These are phyloP conservation scores for Hemistola chrysoprasaria DNA, from an alignment of 2,888 invertebrate genomes.

Conservation along the genomic window DNA sequence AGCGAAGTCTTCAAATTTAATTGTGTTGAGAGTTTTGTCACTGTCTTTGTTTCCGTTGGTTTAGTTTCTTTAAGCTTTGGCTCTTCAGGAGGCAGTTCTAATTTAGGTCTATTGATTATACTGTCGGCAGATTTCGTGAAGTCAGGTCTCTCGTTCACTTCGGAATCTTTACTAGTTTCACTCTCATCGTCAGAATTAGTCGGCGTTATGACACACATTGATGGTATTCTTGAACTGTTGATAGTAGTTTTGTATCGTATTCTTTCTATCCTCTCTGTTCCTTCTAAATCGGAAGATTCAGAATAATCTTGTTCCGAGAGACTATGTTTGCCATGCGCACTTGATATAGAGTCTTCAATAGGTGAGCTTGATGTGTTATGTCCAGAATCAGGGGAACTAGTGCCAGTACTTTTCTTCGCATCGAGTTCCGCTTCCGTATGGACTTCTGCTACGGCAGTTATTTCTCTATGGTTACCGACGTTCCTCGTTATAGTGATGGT, in stretches of 20 bases:
- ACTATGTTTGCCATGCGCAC: constrained; percentile 86
- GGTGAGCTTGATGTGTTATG: constrained; percentile 92
- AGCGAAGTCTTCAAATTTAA: constrained; percentile 59
- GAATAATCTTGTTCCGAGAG: constrained; percentile 92
- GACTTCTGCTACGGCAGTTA: constrained; percentile 82
- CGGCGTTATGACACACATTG: constrained; percentile 95
- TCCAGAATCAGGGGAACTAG: constrained; percentile 90
- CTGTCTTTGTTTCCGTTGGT: constrained; percentile 40
- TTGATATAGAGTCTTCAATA: constrained; percentile 87
- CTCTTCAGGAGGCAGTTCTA: constrained; percentile 64
- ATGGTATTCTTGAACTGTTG: constrained; percentile 93
- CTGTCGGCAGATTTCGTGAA: constrained; percentile 31
- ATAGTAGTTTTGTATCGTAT: constrained; percentile 93
- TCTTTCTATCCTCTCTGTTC: constrained; percentile 92
- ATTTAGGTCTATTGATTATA: constrained; percentile 55
- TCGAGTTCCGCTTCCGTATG: constrained; percentile 74
- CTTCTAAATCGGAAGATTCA: constrained; percentile 93
- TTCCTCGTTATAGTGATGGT: constrained; percentile 69
- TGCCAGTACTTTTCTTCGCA: constrained; percentile 83
- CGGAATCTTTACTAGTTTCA: constrained; percentile 65
- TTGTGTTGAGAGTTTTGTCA: constrained; percentile 50
- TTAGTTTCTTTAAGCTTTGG: constrained; percentile 51
- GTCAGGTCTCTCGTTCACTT: constrained; percentile 28
- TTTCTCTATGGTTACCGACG: constrained; percentile 73
- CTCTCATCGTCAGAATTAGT: constrained; percentile 94